Conservation (phyloP, 2,113 vertebrate genomes). For the Heliornis fulica region DNA sequence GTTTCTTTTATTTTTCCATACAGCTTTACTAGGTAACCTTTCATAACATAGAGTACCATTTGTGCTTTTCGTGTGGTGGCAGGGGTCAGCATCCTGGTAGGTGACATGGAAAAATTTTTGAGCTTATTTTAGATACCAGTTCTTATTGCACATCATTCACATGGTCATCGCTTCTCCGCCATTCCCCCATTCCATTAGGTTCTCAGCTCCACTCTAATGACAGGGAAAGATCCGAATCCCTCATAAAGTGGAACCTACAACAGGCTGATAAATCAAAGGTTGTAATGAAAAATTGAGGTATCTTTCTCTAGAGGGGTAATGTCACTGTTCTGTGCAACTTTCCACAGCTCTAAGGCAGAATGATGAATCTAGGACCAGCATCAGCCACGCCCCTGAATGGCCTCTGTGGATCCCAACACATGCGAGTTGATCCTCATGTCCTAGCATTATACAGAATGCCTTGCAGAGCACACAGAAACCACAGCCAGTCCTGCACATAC, state of each 20-base stretch:
- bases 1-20: not conserved
- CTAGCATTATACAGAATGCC: not conserved
- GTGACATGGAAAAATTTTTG: not conserved
- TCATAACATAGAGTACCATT: not conserved
- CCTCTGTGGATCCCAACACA: not conserved
- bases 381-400: not conserved
- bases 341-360: not conserved
- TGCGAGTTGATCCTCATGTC: not conserved
- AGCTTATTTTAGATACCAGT: not conserved
- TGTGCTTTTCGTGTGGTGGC: not conserved
- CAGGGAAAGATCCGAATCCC: not conserved
- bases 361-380: not conserved
- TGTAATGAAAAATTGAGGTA: not conserved
- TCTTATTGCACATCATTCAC: not conserved
- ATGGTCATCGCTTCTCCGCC: not conserved
- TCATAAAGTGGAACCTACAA: not conserved
- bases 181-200: not conserved
- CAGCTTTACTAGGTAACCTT: not conserved
- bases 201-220: not conserved
- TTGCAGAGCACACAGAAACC: not conserved
- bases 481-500: not conserved
- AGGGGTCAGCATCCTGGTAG: not conserved
- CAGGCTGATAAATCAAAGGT: not conserved
- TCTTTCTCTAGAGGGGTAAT: not conserved
- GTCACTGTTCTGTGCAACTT: not conserved